Percentiles rank a stretch among this genome's conserved stretches.
Conservation (phyloP, 2,113 vertebrate genomes). For the Pygoscelis adeliae region DNA sequence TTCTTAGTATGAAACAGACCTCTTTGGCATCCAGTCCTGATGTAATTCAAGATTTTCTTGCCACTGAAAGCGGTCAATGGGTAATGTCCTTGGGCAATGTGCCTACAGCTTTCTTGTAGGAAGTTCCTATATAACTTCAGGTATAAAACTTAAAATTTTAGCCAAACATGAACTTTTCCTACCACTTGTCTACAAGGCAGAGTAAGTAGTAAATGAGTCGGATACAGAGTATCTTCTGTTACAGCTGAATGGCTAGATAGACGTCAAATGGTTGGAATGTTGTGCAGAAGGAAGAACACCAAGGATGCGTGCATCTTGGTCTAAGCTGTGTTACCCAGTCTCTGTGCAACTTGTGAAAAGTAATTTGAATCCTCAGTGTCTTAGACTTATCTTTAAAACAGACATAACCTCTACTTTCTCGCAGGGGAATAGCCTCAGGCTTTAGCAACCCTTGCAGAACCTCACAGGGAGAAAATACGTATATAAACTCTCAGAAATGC, state of each 20-base stretch:
- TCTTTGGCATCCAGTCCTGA: neutral
- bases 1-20: neutral
- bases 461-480: neutral
- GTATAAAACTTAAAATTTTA: neutral
- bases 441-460: neutral
- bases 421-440: neutral
- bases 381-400: neutral
- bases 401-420: neutral
- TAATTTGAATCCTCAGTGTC: neutral
- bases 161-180: neutral
- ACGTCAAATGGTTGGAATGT: rapidly evolving
- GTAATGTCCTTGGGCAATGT: rapidly evolving
- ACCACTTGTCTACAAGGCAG: neutral
- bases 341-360: neutral
- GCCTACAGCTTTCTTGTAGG: neutral
- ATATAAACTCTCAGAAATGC: neutral
- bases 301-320: neutral
- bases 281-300: neutral
- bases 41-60: neutral
- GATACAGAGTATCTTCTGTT: neutral
- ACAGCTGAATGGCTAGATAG: neutral
- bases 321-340: neutral
- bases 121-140: neutral
- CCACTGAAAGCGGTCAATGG: neutral
- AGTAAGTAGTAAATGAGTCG: neutral